Percentiles rank a stretch among this genome's conserved stretches.
Evolutionary conservation across 37 sponge, comb jelly and placozoan genomes (phyloP).

Genomic region (Aplysina aerophoba): DNA sequence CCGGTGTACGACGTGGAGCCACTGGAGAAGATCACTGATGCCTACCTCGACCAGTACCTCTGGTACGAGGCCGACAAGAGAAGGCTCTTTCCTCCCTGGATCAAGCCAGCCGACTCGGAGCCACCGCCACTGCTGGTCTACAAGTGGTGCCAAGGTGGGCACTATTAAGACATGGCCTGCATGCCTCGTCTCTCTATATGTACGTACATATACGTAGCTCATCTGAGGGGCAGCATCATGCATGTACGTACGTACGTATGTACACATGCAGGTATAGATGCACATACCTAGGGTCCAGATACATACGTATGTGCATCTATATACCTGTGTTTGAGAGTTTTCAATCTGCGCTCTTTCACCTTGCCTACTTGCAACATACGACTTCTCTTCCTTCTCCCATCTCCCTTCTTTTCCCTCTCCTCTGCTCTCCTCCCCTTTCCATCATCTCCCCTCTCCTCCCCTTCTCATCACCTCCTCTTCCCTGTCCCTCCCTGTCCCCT

Average conservation of each 20-base stretch:
- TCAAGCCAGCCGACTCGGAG: slow-evolving; percentile 98
- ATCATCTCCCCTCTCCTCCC: neutral
- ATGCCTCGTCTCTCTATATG: neutral
- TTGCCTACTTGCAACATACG: too few species aligned
- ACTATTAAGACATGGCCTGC: too few species aligned
- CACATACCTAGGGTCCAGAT: neutral
- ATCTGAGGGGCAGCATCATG: too few species aligned
- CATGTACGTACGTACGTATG: neutral
- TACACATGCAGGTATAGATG: neutral
- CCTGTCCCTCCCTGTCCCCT: neutral
- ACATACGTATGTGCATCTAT: neutral
- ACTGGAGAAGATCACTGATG: slow-evolving; percentile 99
- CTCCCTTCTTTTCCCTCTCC: neutral
- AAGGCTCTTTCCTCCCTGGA: slow-evolving; percentile 98
- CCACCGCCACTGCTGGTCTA: slow-evolving; percentile 97
- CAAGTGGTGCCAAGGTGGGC: slow-evolving; percentile 99
- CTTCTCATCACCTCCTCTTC: neutral
- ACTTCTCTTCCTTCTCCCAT: neutral
- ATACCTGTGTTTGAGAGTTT: too few species aligned
- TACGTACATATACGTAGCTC: neutral
- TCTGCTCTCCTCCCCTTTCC: neutral
- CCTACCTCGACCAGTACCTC: slow-evolving; percentile 99
- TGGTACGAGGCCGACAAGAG: slow-evolving; percentile 99
- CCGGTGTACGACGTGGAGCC: slow-evolving; percentile 99
- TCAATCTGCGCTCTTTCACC: neutral